Conservation (phyloP, 2,113 vertebrate genomes). For the Fregetta grallaria region DNA sequence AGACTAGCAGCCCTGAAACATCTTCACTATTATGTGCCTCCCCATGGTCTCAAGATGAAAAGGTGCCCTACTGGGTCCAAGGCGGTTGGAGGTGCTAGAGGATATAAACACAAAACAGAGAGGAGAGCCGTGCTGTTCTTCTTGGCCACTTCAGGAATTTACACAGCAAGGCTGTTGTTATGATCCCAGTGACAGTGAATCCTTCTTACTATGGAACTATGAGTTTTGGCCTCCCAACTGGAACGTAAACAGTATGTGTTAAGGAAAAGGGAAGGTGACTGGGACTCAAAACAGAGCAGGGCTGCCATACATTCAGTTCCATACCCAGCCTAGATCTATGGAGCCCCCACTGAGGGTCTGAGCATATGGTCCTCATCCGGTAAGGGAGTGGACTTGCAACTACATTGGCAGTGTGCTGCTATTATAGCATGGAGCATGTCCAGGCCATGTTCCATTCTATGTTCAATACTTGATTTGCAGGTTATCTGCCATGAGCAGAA, state of each 20-base stretch:
- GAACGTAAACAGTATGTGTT: background rate
- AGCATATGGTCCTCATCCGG: background rate
- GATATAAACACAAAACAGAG: background rate
- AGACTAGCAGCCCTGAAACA: background rate
- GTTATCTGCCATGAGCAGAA: background rate
- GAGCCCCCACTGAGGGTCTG: background rate
- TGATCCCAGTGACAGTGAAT: background rate
- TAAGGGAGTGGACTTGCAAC: background rate
- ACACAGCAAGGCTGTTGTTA: background rate
- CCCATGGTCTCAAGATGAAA: background rate
- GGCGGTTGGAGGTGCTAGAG: background rate
- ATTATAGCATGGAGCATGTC: background rate
- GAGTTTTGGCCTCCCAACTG: background rate
- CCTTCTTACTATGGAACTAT: conserved; percentile 40
- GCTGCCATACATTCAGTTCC: background rate
- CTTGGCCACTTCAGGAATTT: background rate
- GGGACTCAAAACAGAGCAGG: background rate
- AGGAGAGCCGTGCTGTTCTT: background rate
- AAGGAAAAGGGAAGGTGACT: background rate
- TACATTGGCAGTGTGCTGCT: background rate
- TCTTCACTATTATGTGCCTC: background rate
- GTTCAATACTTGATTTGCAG: background rate
- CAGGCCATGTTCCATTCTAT: fast-evolving
- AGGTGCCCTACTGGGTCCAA: background rate
- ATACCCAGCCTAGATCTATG: background rate